These are phyloP conservation scores for Cinclus cinclus DNA, from an alignment of 2,113 vertebrate species.

Conservation along the genomic window DNA sequence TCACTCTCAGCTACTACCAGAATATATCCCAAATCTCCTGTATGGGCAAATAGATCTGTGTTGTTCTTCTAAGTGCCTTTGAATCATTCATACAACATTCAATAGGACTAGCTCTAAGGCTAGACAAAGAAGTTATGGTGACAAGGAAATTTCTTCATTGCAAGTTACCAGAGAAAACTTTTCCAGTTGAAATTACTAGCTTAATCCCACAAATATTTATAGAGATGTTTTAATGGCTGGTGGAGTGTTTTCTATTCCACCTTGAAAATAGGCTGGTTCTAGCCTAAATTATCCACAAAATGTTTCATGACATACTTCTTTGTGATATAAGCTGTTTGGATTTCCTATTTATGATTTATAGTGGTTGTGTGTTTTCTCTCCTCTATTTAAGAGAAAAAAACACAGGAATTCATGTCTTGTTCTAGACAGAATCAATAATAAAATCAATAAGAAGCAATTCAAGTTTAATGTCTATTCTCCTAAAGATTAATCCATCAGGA, in stretches of 20 bases:
- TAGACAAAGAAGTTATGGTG: not conserved
- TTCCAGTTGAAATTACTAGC: not conserved
- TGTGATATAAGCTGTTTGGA: not conserved
- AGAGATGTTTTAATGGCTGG: not conserved
- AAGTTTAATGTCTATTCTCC: not conserved
- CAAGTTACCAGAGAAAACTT: not conserved
- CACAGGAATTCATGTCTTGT: not conserved
- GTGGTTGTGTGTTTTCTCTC: fast-evolving
- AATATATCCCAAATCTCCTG: not conserved
- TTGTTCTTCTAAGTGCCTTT: not conserved
- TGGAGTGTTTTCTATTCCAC: not conserved
- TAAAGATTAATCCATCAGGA: not conserved
- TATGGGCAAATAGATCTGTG: not conserved
- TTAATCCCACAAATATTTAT: not conserved
- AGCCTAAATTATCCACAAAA: not conserved
- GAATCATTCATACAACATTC: not conserved
- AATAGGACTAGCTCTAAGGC: not conserved
- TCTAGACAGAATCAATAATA: not conserved
- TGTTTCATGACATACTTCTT: fast-evolving
- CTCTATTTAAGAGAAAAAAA: not conserved
- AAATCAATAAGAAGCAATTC: not conserved
- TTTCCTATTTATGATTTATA: not conserved
- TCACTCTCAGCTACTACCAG: not conserved
- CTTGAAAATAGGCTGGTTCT: not conserved
- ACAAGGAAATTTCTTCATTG: not conserved